Conservation (phyloP, 2,113 vertebrate genomes). For the Marmota monax region DNA sequence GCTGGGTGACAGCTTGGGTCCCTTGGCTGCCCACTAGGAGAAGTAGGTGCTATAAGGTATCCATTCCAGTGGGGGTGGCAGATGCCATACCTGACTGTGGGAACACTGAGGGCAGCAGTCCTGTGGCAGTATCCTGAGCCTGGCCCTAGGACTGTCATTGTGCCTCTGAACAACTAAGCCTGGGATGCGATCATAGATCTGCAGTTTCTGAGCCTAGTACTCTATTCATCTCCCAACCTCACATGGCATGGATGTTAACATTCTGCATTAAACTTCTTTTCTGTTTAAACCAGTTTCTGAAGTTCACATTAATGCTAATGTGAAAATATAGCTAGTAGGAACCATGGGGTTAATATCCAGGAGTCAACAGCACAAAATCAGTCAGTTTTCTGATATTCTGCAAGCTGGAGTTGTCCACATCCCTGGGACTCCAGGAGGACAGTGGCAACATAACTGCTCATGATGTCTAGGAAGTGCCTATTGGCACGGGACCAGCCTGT, state of each 20-base stretch:
- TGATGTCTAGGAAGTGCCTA: not conserved
- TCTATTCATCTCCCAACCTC: not conserved
- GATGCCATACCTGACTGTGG: not conserved
- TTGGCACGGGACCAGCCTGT: not conserved
- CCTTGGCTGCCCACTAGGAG: not conserved
- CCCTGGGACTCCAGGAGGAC: not conserved
- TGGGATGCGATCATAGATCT: not conserved
- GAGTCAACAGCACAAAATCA: fast-evolving
- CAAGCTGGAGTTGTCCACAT: not conserved
- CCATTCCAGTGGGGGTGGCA: not conserved
- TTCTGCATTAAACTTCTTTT: not conserved
- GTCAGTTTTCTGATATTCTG: not conserved
- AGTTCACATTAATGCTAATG: not conserved
- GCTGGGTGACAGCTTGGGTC: not conserved
- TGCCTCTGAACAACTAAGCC: not conserved
- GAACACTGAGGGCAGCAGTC: not conserved
- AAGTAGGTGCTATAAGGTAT: not conserved
- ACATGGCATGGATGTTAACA: not conserved
- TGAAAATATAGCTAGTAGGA: not conserved
- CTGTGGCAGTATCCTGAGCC: not conserved
- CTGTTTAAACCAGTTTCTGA: not conserved
- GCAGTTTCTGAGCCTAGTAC: not conserved
- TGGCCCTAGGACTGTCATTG: not conserved
- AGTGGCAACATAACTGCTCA: too few relatives aligned
- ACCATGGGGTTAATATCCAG: not conserved